Conservation (phyloP, 2,797 vertebrate genomes). For the Pseudochaenichthys georgianus region DNA sequence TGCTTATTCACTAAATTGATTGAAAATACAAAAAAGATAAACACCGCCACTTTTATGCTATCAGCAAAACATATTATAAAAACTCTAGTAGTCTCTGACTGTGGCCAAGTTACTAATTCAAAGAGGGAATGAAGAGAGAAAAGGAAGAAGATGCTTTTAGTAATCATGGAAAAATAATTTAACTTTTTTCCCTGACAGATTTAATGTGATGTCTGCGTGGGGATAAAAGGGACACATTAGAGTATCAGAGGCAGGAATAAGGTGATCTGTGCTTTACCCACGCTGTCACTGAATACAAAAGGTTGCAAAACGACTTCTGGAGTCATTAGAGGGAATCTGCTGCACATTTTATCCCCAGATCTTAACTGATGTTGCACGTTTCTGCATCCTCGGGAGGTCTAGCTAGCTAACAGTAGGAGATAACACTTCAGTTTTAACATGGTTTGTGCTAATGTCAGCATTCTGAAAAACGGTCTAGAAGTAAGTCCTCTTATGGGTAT, state of each 20-base stretch:
- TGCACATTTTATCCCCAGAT: conserved; percentile 9
- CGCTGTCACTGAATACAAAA: conserved; percentile 38
- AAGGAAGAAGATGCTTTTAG: conserved; percentile 26
- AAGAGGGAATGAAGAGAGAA: conserved; percentile 29
- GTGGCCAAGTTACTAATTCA: conserved; percentile 45
- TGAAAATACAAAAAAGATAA: not conserved
- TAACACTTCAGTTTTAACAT: conserved; percentile 43
- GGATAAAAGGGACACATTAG: conserved; percentile 7
- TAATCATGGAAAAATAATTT: not conserved
- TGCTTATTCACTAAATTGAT: conserved; percentile 3
- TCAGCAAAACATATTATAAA: conserved; percentile 27
- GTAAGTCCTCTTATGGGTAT: not conserved
- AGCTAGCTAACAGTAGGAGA: conserved; percentile 45
- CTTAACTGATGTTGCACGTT: conserved; percentile 32
- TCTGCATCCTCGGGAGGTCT: conserved; percentile 16
- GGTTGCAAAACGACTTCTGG: conserved; percentile 31
- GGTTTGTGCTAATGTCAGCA: conserved; percentile 44
- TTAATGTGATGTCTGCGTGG: not conserved
- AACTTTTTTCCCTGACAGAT: conserved; percentile 8
- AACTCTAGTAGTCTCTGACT: not conserved
- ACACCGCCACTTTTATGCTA: not conserved
- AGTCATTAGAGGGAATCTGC: conserved; percentile 12
- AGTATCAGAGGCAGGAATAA: conserved; percentile 12
- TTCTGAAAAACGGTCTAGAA: conserved; percentile 31
- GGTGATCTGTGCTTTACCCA: conserved; percentile 4